These are phyloP conservation scores for Hydractinia echinata DNA, from an alignment of 30 jellyfish, hydroid and myxozoan genomes.

Conservation along the genomic window DNA sequence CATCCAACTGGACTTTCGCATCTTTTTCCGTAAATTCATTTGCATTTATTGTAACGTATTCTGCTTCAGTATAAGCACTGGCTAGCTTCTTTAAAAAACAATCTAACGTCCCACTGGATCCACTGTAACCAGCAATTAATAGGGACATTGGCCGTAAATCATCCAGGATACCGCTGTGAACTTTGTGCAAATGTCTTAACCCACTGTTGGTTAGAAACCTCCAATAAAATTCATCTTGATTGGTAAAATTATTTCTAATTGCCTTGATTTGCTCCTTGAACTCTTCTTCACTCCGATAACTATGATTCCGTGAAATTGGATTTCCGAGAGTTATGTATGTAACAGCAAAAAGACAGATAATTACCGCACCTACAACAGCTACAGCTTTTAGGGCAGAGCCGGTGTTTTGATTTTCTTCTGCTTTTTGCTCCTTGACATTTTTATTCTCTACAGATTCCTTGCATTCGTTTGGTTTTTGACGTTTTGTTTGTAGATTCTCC, in stretches of 20 bases:
- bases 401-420: too few relatives aligned
- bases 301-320: conserved; percentile 2
- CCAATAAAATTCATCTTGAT: conserved; percentile 21
- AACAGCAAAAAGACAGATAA: too few relatives aligned
- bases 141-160: conserved; percentile 27
- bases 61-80: conserved; percentile 10
- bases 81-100: conserved; percentile 28
- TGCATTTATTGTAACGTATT: not conserved
- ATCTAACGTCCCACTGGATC: conserved; percentile 9
- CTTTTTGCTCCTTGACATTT: too few relatives aligned
- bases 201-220: conserved; percentile 13
- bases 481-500: too few relatives aligned
- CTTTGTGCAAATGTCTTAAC: conserved; percentile 6
- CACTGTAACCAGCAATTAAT: conserved; percentile 31
- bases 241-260: not conserved
- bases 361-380: too few relatives aligned
- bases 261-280: not conserved
- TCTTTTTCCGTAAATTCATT: not conserved
- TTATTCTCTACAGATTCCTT: too few relatives aligned
- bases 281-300: conserved; percentile 5
- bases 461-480: too few relatives aligned
- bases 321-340: too few relatives aligned
- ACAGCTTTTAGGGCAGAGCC: too few relatives aligned
- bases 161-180: not conserved
- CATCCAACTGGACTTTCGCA: conserved; percentile 17